phyloP scores from a whole-genome alignment of 35 echinoderm and acorn worm genomes.

The Heliocidaris erythrogramma region DNA sequence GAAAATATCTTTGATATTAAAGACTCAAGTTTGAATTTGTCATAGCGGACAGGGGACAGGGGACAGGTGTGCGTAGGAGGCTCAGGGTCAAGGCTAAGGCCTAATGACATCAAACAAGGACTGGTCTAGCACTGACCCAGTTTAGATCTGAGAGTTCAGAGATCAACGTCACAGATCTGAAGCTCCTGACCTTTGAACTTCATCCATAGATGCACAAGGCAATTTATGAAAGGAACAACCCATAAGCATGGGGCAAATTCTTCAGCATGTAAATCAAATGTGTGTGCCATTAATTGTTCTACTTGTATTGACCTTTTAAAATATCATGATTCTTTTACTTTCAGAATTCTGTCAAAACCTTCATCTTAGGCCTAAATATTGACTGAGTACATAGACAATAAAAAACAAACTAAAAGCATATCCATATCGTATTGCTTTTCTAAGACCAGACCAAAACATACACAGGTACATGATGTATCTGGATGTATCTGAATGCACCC shows the following conservation, averaged over 20 bases:
- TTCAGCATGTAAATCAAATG: neutral
- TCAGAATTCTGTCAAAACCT: too few species aligned
- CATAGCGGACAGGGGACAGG: too few species aligned
- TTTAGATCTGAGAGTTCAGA: neutral
- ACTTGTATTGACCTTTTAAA: too few species aligned
- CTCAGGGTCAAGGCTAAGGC: neutral
- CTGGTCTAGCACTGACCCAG: slow-evolving; percentile 6
- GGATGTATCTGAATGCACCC: neutral
- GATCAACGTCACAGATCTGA: neutral
- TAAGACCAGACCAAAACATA: neutral
- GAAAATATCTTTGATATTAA: too few species aligned
- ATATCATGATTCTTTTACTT: too few species aligned
- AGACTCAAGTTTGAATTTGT: too few species aligned
- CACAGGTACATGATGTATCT: neutral
- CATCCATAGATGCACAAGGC: neutral
- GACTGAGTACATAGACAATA: too few species aligned
- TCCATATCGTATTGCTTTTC: too few species aligned
- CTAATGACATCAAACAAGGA: neutral
- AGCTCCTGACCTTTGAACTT: neutral
- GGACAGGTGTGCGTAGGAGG: neutral
- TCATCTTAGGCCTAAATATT: too few species aligned
- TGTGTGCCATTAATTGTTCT: too few species aligned
- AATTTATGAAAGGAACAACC: neutral
- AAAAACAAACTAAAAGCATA: too few species aligned
- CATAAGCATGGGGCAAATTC: neutral